Conservation (phyloP, 2,113 vertebrate species). For the Carlito syrichta region DNA sequence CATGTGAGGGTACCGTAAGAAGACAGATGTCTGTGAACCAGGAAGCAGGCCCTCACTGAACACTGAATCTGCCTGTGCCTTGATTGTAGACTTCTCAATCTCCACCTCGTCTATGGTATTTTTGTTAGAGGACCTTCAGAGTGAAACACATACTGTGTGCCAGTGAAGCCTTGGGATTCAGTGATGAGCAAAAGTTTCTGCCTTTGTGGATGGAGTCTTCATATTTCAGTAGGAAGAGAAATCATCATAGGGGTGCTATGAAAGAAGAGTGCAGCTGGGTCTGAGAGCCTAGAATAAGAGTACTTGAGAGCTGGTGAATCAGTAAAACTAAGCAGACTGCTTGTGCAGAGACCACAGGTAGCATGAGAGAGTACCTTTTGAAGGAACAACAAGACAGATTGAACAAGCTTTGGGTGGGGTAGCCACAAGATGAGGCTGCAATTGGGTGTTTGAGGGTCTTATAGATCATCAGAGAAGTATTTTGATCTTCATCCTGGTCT, state of each 20-base stretch:
- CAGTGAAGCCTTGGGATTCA: background rate
- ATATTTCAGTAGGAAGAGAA: background rate
- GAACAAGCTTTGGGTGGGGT: background rate
- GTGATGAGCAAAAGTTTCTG: background rate
- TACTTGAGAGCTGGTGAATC: background rate
- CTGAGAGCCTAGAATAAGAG: background rate
- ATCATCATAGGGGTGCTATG: background rate
- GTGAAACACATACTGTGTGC: background rate
- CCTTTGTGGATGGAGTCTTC: background rate
- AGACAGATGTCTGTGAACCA: background rate
- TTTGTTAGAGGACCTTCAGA: background rate
- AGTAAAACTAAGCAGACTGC: background rate
- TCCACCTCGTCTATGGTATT: background rate
- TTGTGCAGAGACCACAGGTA: background rate
- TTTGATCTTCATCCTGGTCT: background rate
- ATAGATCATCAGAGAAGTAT: background rate
- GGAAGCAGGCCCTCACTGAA: background rate
- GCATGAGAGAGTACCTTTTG: background rate
- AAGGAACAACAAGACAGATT: background rate
- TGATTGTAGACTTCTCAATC: background rate
- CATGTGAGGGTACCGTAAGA: background rate
- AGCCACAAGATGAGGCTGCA: background rate
- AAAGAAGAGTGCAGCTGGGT: background rate
- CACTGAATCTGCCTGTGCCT: background rate
- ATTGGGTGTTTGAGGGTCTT: background rate